Percentiles rank a stretch among this genome's conserved stretches.
These are phyloP conservation scores for Vicugna pacos DNA, from an alignment of 2,113 vertebrate species.

Conservation along the genomic window DNA sequence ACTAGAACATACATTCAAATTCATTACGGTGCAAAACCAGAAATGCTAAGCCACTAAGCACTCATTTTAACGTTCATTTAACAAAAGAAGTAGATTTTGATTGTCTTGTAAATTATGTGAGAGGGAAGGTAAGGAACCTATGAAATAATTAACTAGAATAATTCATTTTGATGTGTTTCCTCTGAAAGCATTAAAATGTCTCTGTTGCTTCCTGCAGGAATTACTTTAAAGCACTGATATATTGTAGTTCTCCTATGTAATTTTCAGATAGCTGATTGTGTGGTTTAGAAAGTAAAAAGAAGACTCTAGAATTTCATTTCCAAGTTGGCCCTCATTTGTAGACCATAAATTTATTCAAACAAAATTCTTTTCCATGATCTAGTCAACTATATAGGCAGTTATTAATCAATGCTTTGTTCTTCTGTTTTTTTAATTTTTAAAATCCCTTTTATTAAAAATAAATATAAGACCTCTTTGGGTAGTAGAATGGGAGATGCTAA, in stretches of 20 bases:
- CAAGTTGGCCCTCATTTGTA: slow-evolving; percentile 36
- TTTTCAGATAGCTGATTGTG: slow-evolving; percentile 66
- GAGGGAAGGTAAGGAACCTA: slow-evolving; percentile 52
- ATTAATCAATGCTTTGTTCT: slow-evolving; percentile 17
- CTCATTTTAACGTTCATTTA: slow-evolving; percentile 42
- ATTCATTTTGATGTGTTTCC: slow-evolving; percentile 60
- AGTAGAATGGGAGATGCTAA: background rate
- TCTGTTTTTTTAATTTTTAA: slow-evolving; percentile 45
- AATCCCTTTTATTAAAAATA: background rate
- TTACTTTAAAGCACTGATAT: slow-evolving; percentile 51
- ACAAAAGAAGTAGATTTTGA: slow-evolving; percentile 48
- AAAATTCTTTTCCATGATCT: background rate
- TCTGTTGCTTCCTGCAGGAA: slow-evolving; percentile 70
- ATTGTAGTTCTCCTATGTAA: slow-evolving; percentile 60
- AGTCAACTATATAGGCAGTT: background rate
- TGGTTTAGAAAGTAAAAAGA: slow-evolving; percentile 73
- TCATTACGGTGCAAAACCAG: background rate
- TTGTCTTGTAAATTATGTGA: slow-evolving; percentile 62
- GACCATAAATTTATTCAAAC: slow-evolving; percentile 53
- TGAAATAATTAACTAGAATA: slow-evolving; percentile 26
- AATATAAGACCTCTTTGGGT: background rate
- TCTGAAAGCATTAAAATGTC: slow-evolving; percentile 13
- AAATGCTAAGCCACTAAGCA: background rate
- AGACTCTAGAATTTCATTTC: slow-evolving; percentile 73
- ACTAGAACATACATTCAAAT: background rate